Evolutionary conservation across 2,113 vertebrate species (phyloP).

Genomic region (Crotalus horridus): DNA sequence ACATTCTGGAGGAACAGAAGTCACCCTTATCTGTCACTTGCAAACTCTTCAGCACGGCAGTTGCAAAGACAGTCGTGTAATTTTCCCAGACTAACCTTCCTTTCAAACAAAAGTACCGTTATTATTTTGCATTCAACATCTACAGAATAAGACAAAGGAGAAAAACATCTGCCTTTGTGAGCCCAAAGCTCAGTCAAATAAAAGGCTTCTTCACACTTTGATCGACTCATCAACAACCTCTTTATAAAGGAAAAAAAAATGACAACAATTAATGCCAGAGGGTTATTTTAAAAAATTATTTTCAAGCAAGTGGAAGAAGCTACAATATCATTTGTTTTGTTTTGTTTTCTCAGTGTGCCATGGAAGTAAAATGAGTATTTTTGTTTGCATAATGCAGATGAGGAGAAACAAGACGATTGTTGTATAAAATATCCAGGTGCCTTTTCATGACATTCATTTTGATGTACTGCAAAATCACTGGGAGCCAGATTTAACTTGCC

Average conservation of each 20-base stretch:
- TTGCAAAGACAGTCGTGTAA: conserved; percentile 17
- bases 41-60: conserved; percentile 18
- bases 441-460: conserved; percentile 51
- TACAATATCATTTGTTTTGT: conserved; percentile 7
- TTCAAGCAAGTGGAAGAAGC: conserved; percentile 22
- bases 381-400: conserved; percentile 2
- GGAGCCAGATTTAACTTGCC: conserved; percentile 40
- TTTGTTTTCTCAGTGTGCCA: background rate
- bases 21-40: conserved; percentile 25
- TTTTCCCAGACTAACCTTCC: conserved; percentile 42
- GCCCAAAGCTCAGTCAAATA: conserved; percentile 47
- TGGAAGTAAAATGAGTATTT: conserved; percentile 16
- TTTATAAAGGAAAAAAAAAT: conserved; percentile 2
- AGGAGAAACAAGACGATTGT: conserved; percentile 33
- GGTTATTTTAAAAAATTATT: conserved; percentile 26
- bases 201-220: conserved; percentile 44
- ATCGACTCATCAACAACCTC: conserved; percentile 50
- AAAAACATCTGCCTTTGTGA: conserved; percentile 44
- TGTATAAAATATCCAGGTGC: conserved; percentile 45
- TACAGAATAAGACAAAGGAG: conserved; percentile 48
- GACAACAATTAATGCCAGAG: conserved; percentile 49
- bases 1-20: conserved; percentile 23
- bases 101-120: conserved; percentile 34
- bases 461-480: conserved; percentile 24
- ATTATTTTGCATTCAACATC: conserved; percentile 47